phyloP scores from a whole-genome alignment of 2,797 vertebrate genomes.

The Cephalopachus bancanus region DNA sequence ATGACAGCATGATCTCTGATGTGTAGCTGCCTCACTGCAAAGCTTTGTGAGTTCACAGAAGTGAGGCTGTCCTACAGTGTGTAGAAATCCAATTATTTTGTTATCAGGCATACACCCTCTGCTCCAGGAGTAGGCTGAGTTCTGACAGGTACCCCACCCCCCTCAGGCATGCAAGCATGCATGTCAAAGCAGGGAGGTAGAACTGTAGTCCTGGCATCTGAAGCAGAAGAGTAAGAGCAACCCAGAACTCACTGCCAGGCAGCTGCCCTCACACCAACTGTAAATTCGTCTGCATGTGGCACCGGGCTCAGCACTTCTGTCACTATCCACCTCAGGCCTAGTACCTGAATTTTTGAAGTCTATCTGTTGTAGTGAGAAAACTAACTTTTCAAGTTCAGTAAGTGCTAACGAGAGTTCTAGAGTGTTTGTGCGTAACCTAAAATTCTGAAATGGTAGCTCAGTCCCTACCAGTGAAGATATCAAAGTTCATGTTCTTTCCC shows the following conservation, averaged over 20 bases:
- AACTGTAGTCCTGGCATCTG: neutral
- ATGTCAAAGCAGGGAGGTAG: neutral
- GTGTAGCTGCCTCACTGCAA: neutral
- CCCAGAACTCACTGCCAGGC: neutral
- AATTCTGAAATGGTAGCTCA: slow-evolving; percentile 23
- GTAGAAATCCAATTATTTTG: neutral
- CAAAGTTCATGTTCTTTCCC: neutral
- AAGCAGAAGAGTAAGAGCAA: slow-evolving; percentile 4
- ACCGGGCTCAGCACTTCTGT: neutral
- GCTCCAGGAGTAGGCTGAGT: neutral
- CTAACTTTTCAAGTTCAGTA: neutral
- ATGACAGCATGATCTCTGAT: neutral
- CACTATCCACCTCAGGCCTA: neutral
- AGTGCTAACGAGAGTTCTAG: neutral
- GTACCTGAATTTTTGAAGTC: neutral
- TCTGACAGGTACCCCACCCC: neutral
- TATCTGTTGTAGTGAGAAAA: neutral
- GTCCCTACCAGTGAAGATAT: neutral
- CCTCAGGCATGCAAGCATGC: neutral
- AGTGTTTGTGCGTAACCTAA: neutral
- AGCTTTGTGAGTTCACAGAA: neutral
- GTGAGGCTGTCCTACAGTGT: neutral
- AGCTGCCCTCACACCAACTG: neutral
- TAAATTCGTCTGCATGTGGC: neutral
- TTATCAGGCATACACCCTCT: neutral